Percentiles rank a stretch among this genome's conserved stretches.
These are phyloP conservation scores for Drosophila pandora DNA, from an alignment of 1,140 invertebrate species.

Conservation along the genomic window DNA sequence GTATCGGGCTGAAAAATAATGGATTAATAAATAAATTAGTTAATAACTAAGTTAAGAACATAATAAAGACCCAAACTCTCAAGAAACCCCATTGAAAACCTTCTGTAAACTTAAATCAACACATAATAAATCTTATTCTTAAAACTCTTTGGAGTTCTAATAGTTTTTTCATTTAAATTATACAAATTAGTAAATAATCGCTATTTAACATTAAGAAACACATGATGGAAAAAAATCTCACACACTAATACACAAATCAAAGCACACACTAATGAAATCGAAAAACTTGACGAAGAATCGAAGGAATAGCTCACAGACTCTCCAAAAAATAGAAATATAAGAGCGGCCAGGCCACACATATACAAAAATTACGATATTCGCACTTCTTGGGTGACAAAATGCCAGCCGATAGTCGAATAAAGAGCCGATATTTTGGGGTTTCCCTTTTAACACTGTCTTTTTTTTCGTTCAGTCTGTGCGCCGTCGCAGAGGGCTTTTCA, in stretches of 20 bases:
- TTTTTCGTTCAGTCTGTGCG: too few species aligned
- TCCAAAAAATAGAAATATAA: neutral
- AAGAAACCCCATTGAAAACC: too few species aligned
- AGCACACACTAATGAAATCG: too few species aligned
- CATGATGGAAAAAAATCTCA: neutral
- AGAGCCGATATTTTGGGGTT: neutral
- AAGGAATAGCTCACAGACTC: neutral
- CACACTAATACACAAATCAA: neutral
- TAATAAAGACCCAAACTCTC: too few species aligned
- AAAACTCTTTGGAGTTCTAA: neutral
- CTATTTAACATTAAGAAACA: neutral
- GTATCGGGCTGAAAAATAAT: conserved; percentile 75
- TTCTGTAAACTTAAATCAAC: too few species aligned
- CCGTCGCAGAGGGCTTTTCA: too few species aligned
- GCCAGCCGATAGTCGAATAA: too few species aligned
- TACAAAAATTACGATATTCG: neutral
- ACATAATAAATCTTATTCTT: too few species aligned
- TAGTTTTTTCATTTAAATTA: neutral
- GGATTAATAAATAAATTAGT: neutral
- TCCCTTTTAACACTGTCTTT: neutral
- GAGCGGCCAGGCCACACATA: neutral
- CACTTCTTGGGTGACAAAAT: neutral
- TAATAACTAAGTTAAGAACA: too few species aligned
- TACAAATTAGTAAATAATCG: neutral
- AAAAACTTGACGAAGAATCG: neutral